These are phyloP conservation scores for Melieria omissa DNA, from an alignment of 2,888 invertebrate species.

Conservation along the genomic window DNA sequence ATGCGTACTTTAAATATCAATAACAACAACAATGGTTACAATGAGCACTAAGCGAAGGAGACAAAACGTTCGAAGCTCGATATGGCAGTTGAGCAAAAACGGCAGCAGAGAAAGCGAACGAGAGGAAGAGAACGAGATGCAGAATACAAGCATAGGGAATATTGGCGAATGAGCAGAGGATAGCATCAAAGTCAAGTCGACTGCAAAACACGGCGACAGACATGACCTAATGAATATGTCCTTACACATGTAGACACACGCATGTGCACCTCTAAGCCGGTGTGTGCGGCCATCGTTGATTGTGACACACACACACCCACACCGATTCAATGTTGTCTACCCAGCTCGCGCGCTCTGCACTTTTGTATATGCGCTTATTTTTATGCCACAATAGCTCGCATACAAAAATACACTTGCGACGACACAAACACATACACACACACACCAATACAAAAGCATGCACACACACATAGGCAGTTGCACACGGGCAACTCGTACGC, in stretches of 20 bases:
- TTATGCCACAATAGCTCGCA: neutral
- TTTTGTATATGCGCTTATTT: neutral
- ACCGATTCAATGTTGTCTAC: no score
- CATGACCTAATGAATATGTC: conserved; percentile 16
- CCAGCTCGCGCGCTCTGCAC: no score
- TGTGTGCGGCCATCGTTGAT: neutral
- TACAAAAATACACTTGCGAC: no score
- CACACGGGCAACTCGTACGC: conserved; percentile 36
- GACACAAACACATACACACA: no score
- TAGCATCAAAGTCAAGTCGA: conserved; percentile 17
- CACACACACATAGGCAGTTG: neutral
- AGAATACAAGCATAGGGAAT: neutral
- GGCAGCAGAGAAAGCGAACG: no score
- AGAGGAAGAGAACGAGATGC: neutral
- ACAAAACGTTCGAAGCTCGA: no score
- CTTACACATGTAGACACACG: conserved; percentile 1
- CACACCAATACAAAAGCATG: no score
- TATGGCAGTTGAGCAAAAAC: no score
- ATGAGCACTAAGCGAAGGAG: no score
- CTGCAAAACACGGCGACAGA: neutral
- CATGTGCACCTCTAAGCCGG: conserved; percentile 1
- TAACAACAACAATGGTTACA: no score
- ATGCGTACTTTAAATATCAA: no score
- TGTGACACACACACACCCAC: no score
- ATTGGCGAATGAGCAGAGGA: conserved; percentile 20